Evolutionary conservation across 1,140 invertebrate genomes (phyloP), one percentile per base, ranked within the genome.

Genomic region (Metopolophium dirhodum): DNA sequence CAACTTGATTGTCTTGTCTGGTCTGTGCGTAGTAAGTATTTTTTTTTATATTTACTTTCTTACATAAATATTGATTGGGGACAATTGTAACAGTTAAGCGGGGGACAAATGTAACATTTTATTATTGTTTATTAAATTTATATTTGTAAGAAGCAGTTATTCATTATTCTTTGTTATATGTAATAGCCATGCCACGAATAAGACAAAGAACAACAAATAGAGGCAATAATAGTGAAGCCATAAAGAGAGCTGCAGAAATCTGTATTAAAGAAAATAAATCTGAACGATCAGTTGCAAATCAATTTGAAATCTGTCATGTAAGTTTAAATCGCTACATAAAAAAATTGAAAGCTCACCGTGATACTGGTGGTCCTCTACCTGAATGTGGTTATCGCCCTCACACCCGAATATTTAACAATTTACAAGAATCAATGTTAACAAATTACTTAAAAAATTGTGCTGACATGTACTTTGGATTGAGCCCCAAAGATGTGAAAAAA

Each of bases 241-340:
- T 88, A 7, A 88, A 88, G 14, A 88, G 14, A 49, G 86, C 45
- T 88, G 86, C 86, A 51, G 47, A 88, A 14, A 47, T 88, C 4
- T 88, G 86, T 35, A n/a, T 49, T n/a, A 88, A 51, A 0, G 86
- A 88, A 51, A 14, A 35, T 49, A 51, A 49, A 88, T 88, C 47
- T 30, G 47, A n/a, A 88, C 26, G 18, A 26, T 49, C 86, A 49
- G 86, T 88, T n/a, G 26, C 86, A 30, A 18, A 47, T 9, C 4
- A 88, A n/a, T 88, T 88, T 86, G 26, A 86, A 6, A 86, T 86
- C 23, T 86, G 82, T 47, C 83, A 86, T 47, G 83, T 86, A 41
- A 86, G 41, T 86, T 86, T 77, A 47, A 86, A 86, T 47, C 35
- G 41, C 37, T 86, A 45, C 83, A 86, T 86, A 86, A 86, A 86